Base-by-base conservation (phyloP, 2,113 vertebrate genomes). In the Pao palembangensis region DNA sequence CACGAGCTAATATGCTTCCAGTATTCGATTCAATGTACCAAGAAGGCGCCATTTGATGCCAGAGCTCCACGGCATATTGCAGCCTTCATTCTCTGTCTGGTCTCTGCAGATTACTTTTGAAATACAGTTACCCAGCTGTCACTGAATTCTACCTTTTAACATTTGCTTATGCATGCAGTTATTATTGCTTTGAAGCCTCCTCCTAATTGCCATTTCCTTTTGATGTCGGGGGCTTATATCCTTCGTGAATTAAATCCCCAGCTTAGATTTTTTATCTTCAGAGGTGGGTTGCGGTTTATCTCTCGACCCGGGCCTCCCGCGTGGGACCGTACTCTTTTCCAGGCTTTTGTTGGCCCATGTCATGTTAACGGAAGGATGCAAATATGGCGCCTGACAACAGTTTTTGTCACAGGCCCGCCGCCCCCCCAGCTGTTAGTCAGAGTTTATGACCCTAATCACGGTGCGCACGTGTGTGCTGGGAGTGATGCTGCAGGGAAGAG, bases 191-290 rank as follows among this genome's bases (percentile, higher is more conserved):
- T 85, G 63, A 82, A 75, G 67, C 74, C 59, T 42, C 41, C 31
- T 50, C 68, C 51, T 82, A 70, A 83, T 79, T 83, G 67, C 41
- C 34, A 43, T 67, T 80, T 75, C 41, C 59, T 71, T 88, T 81
- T 85, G 71, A 86, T 84, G 80, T 73, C 51, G 12, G 55, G 16
- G 17, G 14, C 48, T 71, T 31, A 54, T 70, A 49, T 43, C 58
- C 55, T 19, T 52, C 47, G 71, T 55, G 20, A 73, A 84, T 71
- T 41, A 64, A 76, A 67, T 44, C 47, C 42, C 64, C 49, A 28
- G 46, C 79, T 75, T 59, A 57, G 61, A 80, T 76, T 76, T 74
- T 84, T 87, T 28, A 77, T 61, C 78, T 63, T 75, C 76, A 81
- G 67, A 49, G 60, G 34, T 23, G 53, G 46, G 55, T 62, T 75